A percentile compares a stretch with the other conserved stretches of the same genome.
Evolutionary conservation across 2,888 invertebrate genomes (phyloP).

Genomic region (Xestia sexstrigata): DNA sequence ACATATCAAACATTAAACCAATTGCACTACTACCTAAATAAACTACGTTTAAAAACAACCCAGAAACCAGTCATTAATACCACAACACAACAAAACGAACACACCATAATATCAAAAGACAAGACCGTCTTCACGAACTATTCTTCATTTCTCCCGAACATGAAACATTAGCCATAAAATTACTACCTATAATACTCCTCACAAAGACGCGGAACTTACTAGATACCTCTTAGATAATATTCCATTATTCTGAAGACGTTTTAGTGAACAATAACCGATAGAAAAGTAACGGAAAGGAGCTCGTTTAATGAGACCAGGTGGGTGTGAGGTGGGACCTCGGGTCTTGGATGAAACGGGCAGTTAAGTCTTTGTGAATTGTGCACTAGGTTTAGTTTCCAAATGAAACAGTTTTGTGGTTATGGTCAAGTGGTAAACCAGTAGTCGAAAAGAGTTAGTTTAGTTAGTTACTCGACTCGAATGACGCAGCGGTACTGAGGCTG

Average conservation of each 20-base stretch:
- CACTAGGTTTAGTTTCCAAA: background rate
- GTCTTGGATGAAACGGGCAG: conserved; percentile 7
- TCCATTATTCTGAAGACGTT: conserved; percentile 60
- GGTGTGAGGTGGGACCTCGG: conserved; percentile 22
- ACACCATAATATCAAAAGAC: background rate
- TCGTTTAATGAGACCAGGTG: conserved; percentile 70
- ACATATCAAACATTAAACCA: background rate
- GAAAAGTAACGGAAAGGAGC: conserved; percentile 65
- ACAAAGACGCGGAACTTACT: conserved; percentile 38
- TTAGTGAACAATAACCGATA: conserved; percentile 67
- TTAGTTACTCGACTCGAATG: too few species aligned
- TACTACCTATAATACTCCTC: conserved; percentile 37
- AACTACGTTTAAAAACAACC: background rate
- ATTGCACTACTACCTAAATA: background rate
- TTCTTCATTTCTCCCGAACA: conserved; percentile 29
- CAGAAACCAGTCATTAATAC: background rate
- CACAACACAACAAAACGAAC: background rate
- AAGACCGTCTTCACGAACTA: conserved; percentile 3
- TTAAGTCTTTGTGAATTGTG: conserved; percentile 10
- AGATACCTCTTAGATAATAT: conserved; percentile 49
- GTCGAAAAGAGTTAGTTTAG: too few species aligned
- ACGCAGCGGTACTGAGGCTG: too few species aligned
- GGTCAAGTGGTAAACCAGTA: background rate
- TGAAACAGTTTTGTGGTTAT: conserved; percentile 7
- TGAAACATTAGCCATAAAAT: conserved; percentile 32